Base-by-base conservation (phyloP, 2,113 vertebrate species). In the Malurus melanocephalus region DNA sequence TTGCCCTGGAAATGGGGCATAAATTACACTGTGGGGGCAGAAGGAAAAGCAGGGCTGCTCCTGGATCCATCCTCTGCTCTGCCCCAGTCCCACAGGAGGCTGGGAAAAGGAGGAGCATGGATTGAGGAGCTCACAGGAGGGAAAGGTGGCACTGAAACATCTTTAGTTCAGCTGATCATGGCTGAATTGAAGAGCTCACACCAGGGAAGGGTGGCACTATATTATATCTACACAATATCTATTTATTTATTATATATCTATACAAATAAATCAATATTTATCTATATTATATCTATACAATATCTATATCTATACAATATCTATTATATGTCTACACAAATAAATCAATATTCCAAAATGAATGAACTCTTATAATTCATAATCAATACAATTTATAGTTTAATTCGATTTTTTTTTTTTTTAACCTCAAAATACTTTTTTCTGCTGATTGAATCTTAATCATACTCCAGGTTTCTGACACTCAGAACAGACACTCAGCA, bases 401-500 rank as follows among this genome's bases (percentile, higher is more conserved):
- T 32, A 48, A 67, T 67, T 78, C 40, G 20, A 7, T 27, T 62
- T 51, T 64, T 77, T 51, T 64, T 77, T 61, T 74, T 88, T 81
- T 85, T 69, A 40, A 68, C 51, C 32, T 79, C 30, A 87, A 80
- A 82, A 15, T 48, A 11, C 43, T 80, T 86, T 92, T 90, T 74
- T 48, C n/a, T 78, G 9, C 45, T 76, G n/a, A 51, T 24, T 73
- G 48, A 65, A 46, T 61, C 43, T 87, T 72, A 84, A 81, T 80
- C 78, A 91, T 78, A 67, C 10, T 59, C 55, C 60, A 88, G 33
- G 64, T 66, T 93, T 94, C 78, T 94, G 90, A 94, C 86, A 81
- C 92, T 89, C 88, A 90, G 84, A 96, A 90, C 83, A 96, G 93
- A 93, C 93, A 85, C 86, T 88, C 86, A 60, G 66, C 78, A 1